Evolutionary conservation across 2,888 invertebrate species (phyloP), one percentile per base, ranked within the genome.

Genomic region (Ophion ellenae): DNA sequence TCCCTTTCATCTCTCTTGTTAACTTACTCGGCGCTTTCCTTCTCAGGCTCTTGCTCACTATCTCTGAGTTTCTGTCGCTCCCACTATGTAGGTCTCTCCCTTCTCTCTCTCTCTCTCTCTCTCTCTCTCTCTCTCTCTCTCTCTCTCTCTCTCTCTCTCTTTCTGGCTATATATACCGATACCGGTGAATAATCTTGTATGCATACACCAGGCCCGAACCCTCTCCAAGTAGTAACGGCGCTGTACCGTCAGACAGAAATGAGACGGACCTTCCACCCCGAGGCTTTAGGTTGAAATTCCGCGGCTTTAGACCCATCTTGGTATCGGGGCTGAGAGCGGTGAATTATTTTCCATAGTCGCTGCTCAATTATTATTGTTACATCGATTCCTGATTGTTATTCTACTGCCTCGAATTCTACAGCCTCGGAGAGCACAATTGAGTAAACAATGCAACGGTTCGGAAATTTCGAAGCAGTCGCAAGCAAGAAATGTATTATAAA

Each of bases 181-280:
- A 78, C 80, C 80, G 76, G 84, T 57, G 88, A 88, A 90, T 89
- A 89, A 90, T 90, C 87, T 88, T 82, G 88, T 88, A 89, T 88
- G 90, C 90, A 90, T 90, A 89, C 88, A 84, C 81, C 85, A 85
- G 57, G 67, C 11, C 47, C 36, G n/a, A 75, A 71, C 11, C 45
- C 79, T 67, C 73, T 24, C 14, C 20, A 61, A 76, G 71, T 47
- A 71, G 82, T 69, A 71, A 61, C 73, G 64, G 57, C 76, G 73
- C 47, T 73, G 59, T 7, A 78, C 17, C 10, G 24, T 9, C 36
- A 40, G 20, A 63, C 20, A 28, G 20, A 67, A 77, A 9, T 17
- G 9, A 70, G 70, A 70, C 10, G 14, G 6, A 70, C n/a, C n/a
- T 32, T 66, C 17, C 28, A 66, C 10, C 32, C 66, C 2, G 53